These are phyloP conservation scores for Eidolon dupreanum DNA, from an alignment of 2,797 vertebrate species.

Conservation along the genomic window DNA sequence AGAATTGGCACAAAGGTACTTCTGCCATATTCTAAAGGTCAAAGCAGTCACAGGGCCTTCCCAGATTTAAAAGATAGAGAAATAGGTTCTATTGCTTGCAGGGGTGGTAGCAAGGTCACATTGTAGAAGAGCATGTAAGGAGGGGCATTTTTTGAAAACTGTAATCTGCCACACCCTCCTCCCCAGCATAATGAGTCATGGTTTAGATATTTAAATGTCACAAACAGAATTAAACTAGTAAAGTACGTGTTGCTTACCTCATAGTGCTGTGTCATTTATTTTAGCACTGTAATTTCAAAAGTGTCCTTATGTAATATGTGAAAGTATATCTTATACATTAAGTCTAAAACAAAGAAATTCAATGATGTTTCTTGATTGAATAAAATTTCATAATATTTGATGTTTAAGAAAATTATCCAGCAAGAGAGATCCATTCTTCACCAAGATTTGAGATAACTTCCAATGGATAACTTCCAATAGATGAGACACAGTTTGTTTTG, in stretches of 20 bases:
- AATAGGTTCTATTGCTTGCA: background rate
- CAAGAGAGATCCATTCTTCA: background rate
- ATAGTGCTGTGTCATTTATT: conserved; percentile 62
- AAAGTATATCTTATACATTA: conserved; percentile 40
- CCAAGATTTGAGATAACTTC: conserved; percentile 48
- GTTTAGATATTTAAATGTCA: conserved; percentile 60
- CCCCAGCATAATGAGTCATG: conserved; percentile 34
- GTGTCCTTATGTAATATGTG: conserved; percentile 50
- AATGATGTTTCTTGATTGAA: conserved; percentile 43
- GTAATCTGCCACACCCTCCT: conserved; percentile 18
- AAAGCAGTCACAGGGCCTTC: background rate
- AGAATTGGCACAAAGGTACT: background rate
- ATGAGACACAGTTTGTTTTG: conserved; percentile 4
- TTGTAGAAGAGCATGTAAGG: background rate
- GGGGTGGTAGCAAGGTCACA: background rate
- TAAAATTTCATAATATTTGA: conserved; percentile 49
- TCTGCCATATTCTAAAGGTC: background rate
- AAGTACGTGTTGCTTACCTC: conserved; percentile 57
- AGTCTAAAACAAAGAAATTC: background rate
- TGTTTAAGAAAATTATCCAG: conserved; percentile 28
- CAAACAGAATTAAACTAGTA: conserved; percentile 57
- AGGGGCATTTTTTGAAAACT: conserved; percentile 45
- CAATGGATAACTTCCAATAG: too few relatives aligned
- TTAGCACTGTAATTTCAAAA: conserved; percentile 48
- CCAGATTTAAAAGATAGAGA: background rate